These are phyloP conservation scores for Dysidea cf. avara DNA, from an alignment of 37 sponge, comb jelly and placozoan genomes.

Conservation along the genomic window DNA sequence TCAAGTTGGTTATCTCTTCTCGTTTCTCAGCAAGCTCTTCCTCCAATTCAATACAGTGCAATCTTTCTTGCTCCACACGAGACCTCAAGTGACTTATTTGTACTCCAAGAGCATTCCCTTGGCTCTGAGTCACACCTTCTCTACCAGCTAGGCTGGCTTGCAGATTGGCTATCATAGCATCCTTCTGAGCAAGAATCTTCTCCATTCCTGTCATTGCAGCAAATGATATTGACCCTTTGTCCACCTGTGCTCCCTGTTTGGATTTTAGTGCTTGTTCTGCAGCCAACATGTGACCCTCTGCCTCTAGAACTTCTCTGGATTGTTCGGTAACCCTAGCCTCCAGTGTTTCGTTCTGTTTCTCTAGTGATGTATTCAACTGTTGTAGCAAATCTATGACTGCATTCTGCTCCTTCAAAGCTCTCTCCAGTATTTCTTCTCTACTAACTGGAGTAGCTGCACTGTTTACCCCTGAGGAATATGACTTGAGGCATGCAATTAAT, in stretches of 20 bases:
- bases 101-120: not conserved
- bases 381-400: conserved; percentile 53
- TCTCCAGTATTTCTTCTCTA: conserved; percentile 35
- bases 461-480: conserved; percentile 2
- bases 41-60: conserved; percentile 31
- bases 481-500: conserved; percentile 13
- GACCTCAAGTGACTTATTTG: conserved; percentile 2
- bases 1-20: conserved; percentile 16
- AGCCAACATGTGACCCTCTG: not conserved
- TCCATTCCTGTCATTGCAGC: conserved; percentile 23
- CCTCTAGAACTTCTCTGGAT: conserved; percentile 13
- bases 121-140: not conserved
- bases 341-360: conserved; percentile 27
- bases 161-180: conserved; percentile 27
- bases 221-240: conserved; percentile 7
- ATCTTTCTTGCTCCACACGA: conserved; percentile 33
- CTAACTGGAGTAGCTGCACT: not conserved
- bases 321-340: conserved; percentile 20
- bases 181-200: conserved; percentile 25
- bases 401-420: conserved; percentile 57
- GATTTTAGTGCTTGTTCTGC: conserved; percentile 12
- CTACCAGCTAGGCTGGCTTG: conserved; percentile 6
- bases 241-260: not conserved
- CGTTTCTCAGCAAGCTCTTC: conserved; percentile 37
- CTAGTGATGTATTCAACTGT: conserved; percentile 39